A percentile compares a stretch with the other conserved stretches of the same genome.
Evolutionary conservation across 1,140 invertebrate species (phyloP).

Genomic region (Rhagoletis zephyria): DNA sequence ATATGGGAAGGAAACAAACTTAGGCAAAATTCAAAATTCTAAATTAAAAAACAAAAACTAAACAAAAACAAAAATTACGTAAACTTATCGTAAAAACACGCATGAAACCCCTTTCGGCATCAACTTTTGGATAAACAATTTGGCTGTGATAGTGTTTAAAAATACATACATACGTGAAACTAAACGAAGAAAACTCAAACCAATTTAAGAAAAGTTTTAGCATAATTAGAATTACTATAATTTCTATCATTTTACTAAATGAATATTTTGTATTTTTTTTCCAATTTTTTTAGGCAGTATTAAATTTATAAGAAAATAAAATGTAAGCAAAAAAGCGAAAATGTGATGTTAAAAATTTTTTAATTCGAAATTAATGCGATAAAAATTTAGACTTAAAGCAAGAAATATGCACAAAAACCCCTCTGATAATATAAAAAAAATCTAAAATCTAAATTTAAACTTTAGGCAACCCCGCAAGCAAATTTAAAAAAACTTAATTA

Average conservation of each 20-base stretch:
- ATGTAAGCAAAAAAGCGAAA: slow-evolving; percentile 53
- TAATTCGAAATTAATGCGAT: slow-evolving; percentile 56
- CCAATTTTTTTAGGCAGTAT: slow-evolving; percentile 53
- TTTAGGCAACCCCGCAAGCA: slow-evolving; percentile 63
- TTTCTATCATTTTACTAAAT: slow-evolving; percentile 49
- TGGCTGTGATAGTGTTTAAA: slow-evolving; percentile 73
- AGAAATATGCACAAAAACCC: slow-evolving; percentile 55
- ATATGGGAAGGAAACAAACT: slow-evolving; percentile 44
- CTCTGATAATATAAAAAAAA: slow-evolving; percentile 41
- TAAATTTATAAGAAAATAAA: slow-evolving; percentile 50
- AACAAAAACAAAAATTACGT: slow-evolving; percentile 30
- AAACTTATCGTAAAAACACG: not conserved
- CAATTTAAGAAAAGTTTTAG: slow-evolving; percentile 57
- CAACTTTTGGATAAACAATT: slow-evolving; percentile 71
- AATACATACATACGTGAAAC: slow-evolving; percentile 62
- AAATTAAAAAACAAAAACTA: slow-evolving; percentile 67
- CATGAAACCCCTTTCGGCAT: slow-evolving; percentile 55
- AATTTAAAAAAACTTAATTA: slow-evolving; percentile 54
- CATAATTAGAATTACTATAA: slow-evolving; percentile 55
- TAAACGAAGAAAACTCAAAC: slow-evolving; percentile 57
- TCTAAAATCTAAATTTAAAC: slow-evolving; percentile 61
- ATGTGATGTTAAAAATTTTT: slow-evolving; percentile 69
- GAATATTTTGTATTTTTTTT: slow-evolving; percentile 36
- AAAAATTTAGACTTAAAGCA: slow-evolving; percentile 51
- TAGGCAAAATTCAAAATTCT: slow-evolving; percentile 72